A percentile compares a stretch with the other conserved stretches of the same genome.
Conservation (phyloP, 2,797 vertebrate species). For the Crotalus adamanteus region DNA sequence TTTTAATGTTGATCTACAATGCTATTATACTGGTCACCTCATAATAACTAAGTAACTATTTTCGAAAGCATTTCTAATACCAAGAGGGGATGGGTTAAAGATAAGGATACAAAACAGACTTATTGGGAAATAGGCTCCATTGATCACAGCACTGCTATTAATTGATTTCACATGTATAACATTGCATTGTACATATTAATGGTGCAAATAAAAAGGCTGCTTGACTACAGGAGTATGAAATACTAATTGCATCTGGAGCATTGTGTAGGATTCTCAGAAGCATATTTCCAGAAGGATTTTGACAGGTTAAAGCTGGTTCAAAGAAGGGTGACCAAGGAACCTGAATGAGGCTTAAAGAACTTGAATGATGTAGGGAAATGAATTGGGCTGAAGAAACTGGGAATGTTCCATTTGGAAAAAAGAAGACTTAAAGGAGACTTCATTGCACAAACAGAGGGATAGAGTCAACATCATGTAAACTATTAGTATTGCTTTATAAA, state of each 20-base stretch:
- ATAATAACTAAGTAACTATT: not conserved
- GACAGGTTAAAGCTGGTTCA: too few relatives aligned
- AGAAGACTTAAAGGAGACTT: too few relatives aligned
- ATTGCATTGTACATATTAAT: not conserved
- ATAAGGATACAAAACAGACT: not conserved
- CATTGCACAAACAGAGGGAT: too few relatives aligned
- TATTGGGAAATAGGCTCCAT: too few relatives aligned
- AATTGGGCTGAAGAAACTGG: not conserved
- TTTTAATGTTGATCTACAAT: not conserved
- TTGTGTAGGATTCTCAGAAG: not conserved
- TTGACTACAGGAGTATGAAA: not conserved
- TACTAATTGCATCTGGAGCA: not conserved
- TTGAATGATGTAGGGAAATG: not conserved
- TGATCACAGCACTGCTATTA: not conserved
- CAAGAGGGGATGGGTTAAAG: not conserved
- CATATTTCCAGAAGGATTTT: not conserved
- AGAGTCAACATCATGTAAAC: too few relatives aligned
- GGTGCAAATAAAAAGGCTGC: not conserved
- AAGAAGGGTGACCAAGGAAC: not conserved
- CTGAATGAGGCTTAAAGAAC: not conserved
- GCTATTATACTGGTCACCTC: conserved; percentile 6
- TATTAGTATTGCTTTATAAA: too few relatives aligned
- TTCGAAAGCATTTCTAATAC: not conserved
- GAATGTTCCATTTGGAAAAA: too few relatives aligned
- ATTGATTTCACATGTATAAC: not conserved